Base-by-base conservation (phyloP, 1,140 invertebrate species). In the Spodoptera frugiperda region DNA sequence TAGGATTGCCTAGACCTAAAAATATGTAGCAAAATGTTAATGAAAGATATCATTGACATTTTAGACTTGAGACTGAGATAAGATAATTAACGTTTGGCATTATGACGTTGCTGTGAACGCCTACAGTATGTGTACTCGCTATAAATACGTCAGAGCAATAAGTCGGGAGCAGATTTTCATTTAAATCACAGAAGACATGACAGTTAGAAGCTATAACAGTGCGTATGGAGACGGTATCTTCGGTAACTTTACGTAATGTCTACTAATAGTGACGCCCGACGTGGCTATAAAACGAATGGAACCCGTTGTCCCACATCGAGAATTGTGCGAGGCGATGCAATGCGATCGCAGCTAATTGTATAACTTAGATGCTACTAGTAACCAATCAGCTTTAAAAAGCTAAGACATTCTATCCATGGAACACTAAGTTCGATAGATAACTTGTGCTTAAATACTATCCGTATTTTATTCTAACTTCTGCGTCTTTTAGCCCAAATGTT, bases 191-290 rank as follows among this genome's bases (percentile, higher is more conserved):
- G 6, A 30, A 21, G 63, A 67, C 49, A 70, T 21, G 63, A 67
- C 49, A 70, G 21, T 54, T 25, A 53, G 25, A 53, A 70, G 6
- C 30, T 17, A 61, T 68, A 51, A 68, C 65, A 68, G 53, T 68
- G 25, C 48, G 8, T 53, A 25, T 33, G 48, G 8, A 67, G 44
- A 68, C n/a, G 0, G 49, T 67, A 67, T 48, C 63, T 49, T 67
- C 17, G 59, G 59, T 55, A 51, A 71, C 11, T 44, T 68, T 54
- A 75, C 77, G 77, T 70, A 73, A 78, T 61, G 49, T 39, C 25
- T 33, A 30, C 33, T 14, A 15, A 54, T 55, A 49, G 49, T 21
- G 25, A 54, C 17, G 49, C 25, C 25, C 25, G 15, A 46, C 19
- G 25, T 54, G 63, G 49, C 49, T 14, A 53, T 17, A 33, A 53